A percentile compares a stretch with the other conserved stretches of the same genome.
phyloP scores from a whole-genome alignment of 2,113 vertebrate species.

The Ibidorhyncha struthersii region DNA sequence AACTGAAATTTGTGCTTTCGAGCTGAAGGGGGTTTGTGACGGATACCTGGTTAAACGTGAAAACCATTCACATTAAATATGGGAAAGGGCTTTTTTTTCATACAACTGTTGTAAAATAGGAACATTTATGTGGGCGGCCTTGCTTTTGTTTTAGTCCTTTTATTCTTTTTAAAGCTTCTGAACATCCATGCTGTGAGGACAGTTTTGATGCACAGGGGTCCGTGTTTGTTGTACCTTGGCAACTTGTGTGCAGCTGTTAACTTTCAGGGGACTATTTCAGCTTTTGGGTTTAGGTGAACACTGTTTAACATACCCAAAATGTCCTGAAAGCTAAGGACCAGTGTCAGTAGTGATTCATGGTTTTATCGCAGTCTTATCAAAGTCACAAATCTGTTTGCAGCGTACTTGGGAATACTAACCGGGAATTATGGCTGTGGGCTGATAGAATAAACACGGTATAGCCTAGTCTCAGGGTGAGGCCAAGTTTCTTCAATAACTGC shows the following conservation, averaged over 20 bases:
- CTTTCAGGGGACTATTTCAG: not conserved
- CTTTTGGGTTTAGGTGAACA: not conserved
- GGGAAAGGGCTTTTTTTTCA: not conserved
- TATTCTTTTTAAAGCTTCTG: not conserved
- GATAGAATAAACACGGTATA: not conserved
- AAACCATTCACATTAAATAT: rapidly evolving
- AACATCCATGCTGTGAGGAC: not conserved
- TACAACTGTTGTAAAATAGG: not conserved
- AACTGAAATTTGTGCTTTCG: not conserved
- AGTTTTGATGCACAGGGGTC: not conserved
- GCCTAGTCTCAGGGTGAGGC: not conserved
- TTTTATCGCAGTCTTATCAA: not conserved
- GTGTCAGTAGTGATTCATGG: not conserved
- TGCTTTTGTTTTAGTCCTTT: not conserved
- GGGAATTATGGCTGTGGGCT: not conserved
- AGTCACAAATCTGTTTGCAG: not conserved
- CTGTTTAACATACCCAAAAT: not conserved
- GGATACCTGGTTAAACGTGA: not conserved
- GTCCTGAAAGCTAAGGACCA: not conserved
- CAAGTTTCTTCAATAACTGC: not conserved
- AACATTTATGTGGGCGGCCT: not conserved
- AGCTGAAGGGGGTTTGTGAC: not conserved
- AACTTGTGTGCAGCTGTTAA: not conserved
- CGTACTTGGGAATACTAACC: not conserved
- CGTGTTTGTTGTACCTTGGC: not conserved